These are phyloP conservation scores for Urosaurus nigricauda DNA, from an alignment of 2,797 vertebrate genomes.

Conservation along the genomic window DNA sequence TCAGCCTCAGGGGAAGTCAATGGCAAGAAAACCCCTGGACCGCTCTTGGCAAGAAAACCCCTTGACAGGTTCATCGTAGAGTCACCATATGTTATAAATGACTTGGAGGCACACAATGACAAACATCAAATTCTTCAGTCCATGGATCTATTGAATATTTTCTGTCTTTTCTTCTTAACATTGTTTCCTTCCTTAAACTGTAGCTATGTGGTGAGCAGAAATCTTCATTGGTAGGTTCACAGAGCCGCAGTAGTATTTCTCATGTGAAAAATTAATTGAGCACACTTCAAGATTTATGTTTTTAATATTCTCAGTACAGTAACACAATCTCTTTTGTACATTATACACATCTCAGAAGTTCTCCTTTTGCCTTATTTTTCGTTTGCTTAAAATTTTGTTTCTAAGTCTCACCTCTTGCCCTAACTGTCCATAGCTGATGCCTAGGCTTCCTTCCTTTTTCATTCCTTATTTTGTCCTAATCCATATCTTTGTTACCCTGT, in stretches of 20 bases:
- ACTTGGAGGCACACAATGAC: no score
- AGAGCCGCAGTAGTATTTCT: background rate
- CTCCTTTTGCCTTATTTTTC: constrained; percentile 6
- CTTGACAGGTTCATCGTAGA: no score
- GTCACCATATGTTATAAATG: no score
- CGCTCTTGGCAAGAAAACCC: no score
- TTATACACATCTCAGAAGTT: background rate
- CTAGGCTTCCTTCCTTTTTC: background rate
- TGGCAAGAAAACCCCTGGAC: no score
- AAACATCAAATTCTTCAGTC: background rate
- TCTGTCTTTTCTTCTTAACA: background rate
- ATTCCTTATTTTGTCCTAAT: background rate
- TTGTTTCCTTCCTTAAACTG: background rate
- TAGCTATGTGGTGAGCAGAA: background rate
- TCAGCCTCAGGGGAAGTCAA: no score
- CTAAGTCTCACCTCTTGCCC: background rate
- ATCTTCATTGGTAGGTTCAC: background rate
- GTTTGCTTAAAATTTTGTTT: background rate
- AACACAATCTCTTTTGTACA: background rate
- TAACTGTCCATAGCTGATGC: background rate
- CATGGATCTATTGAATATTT: background rate
- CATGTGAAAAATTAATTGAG: background rate
- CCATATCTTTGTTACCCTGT: background rate
- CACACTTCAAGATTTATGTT: background rate
- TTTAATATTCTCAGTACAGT: background rate